Evolutionary conservation across 2,113 vertebrate species (phyloP), one percentile per base, ranked within the genome.

Genomic region (Mesitornis unicolor): DNA sequence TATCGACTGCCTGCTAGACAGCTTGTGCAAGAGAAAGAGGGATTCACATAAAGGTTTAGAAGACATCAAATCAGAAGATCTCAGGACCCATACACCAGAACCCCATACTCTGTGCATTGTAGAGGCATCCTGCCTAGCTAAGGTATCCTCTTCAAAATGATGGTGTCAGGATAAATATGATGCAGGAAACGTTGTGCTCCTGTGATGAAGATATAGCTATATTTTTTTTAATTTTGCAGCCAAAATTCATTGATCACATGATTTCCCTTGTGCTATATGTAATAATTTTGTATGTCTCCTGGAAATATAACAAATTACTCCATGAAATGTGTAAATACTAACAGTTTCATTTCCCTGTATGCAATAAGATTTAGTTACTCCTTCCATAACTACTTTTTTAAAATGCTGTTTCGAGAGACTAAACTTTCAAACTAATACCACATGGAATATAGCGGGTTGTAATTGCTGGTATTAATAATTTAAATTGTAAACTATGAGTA

Each of bases 161-260:
- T 1, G 2, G 4, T 43, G 16, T 35, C 1, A 1, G 13, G 7
- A 3, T 33, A 84, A 78, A 10, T 35, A 47, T 26, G 12, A 21
- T 40, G 8, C 33, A 68, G n/a, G 15, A 79, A 25, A 4, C 29
- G 67, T 54, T n/a, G 15, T 35, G 20, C 61, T 60, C 11, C 19
- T 73, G 26, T 45, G 36, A n/a, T 13, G 16, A 87, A 69, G 11
- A 17, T 8, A 29, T 6, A 47, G 33, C 1, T 56, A 18, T 7
- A 4, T 12, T 20, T 2, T 31, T 48, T 74, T n/a, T 25, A 24
- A 61, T 79, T 71, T 79, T 35, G 47, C 6, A 35, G 11, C 2
- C 10, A 56, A 76, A 84, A 31, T 43, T 77, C 21, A 51, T 11
- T 51, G 12, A 31, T 13, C 3, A 4, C 13, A 18, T 6, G 20